These are phyloP conservation scores for Opisthocomus hoazin DNA, from an alignment of 2,113 vertebrate species.

Conservation along the genomic window DNA sequence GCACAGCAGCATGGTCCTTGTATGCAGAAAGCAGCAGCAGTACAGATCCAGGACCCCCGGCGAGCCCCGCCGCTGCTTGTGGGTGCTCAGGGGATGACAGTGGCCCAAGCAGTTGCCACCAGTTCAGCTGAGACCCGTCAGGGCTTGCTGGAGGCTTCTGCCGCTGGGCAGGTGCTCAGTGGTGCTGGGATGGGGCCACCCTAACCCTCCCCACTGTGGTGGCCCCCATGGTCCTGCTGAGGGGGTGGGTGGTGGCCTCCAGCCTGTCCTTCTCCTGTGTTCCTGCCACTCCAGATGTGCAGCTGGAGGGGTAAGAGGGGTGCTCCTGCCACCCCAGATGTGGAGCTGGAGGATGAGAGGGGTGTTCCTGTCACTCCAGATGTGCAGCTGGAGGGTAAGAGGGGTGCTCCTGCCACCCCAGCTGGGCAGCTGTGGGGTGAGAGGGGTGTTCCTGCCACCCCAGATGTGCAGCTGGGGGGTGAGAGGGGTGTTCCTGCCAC, in stretches of 20 bases:
- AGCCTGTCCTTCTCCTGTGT: not conserved
- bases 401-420: no score
- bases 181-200: not conserved
- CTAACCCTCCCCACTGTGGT: not conserved
- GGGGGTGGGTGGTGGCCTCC: not conserved
- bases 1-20: not conserved
- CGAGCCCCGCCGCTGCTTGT: not conserved
- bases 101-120: not conserved
- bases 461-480: no score
- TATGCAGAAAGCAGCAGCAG: not conserved
- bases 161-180: accelerated
- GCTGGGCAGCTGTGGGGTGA: no score
- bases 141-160: not conserved
- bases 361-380: no score
- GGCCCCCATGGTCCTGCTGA: not conserved
- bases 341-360: not conserved
- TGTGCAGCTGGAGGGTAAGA: no score
- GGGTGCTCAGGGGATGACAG: not conserved
- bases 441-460: no score
- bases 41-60: not conserved
- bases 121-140: not conserved
- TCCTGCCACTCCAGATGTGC: no score
- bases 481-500: no score
- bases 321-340: not conserved
- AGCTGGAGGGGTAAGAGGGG: no score